A percentile compares a stretch with the other conserved stretches of the same genome.
Evolutionary conservation across 2,888 invertebrate genomes (phyloP).

Genomic region (Ochropleura leucogaster): DNA sequence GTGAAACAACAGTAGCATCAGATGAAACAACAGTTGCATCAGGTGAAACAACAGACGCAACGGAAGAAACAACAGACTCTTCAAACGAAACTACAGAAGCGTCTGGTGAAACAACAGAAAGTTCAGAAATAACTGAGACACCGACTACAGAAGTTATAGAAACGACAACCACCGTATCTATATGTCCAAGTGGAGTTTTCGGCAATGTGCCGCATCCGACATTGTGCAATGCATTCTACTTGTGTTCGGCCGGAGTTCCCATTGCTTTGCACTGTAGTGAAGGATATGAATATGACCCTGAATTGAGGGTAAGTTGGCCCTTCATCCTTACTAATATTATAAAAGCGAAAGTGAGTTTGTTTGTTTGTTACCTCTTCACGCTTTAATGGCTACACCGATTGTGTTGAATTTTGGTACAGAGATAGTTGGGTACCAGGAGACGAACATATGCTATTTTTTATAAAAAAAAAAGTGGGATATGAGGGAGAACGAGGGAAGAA

Average conservation of each 20-base stretch:
- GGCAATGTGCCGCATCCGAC: slow-evolving; percentile 72
- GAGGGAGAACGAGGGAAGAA: no score
- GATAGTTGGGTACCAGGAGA: no score
- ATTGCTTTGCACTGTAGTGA: slow-evolving; percentile 57
- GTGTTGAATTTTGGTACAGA: no score
- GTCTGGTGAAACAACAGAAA: slow-evolving; percentile 1
- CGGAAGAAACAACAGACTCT: not conserved
- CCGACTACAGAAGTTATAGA: slow-evolving; percentile 7
- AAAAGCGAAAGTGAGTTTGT: no score
- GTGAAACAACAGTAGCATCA: not conserved
- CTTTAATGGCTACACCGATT: no score
- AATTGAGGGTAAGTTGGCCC: slow-evolving; percentile 52
- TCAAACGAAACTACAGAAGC: slow-evolving; percentile 5
- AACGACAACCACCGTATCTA: slow-evolving; percentile 10
- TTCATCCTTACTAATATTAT: no score
- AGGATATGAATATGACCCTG: slow-evolving; percentile 66
- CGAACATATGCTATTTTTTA: no score
- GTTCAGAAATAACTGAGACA: slow-evolving; percentile 6
- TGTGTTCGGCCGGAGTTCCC: slow-evolving; percentile 66
- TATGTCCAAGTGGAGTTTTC: slow-evolving; percentile 66
- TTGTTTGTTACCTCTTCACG: no score
- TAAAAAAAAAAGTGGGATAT: no score
- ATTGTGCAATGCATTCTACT: slow-evolving; percentile 67
- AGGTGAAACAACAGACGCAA: not conserved
- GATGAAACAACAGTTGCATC: not conserved